phyloP scores from a whole-genome alignment of 2,888 invertebrate species.

The Oscheius sp. region DNA sequence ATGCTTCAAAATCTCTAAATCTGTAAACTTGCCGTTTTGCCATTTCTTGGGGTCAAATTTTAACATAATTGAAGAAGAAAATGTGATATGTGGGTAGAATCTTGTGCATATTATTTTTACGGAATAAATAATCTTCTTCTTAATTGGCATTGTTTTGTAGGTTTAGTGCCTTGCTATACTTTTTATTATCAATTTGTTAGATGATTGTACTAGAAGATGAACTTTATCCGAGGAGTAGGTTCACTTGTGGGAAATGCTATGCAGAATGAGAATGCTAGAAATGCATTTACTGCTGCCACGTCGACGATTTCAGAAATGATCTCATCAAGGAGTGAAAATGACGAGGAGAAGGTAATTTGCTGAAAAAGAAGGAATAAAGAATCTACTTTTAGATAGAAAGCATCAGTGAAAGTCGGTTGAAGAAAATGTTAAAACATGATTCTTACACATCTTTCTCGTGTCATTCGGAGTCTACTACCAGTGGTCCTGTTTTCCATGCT shows the following conservation, averaged over 20 bases:
- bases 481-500: slow-evolving; percentile 26
- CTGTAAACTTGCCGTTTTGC: too few species aligned
- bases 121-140: slow-evolving; percentile 6
- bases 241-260: slow-evolving; percentile 16
- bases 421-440: slow-evolving; percentile 34
- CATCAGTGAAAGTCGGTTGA: slow-evolving; percentile 21
- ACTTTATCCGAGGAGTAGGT: slow-evolving; percentile 12
- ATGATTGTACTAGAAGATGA: too few species aligned
- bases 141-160: not conserved
- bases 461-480: slow-evolving; percentile 25
- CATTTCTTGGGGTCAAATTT: not conserved
- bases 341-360: slow-evolving; percentile 13
- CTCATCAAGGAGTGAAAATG: slow-evolving; percentile 1
- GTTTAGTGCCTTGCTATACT: not conserved
- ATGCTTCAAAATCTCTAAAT: slow-evolving; percentile 27
- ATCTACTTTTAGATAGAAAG: slow-evolving; percentile 20
- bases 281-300: slow-evolving; percentile 20
- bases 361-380: not conserved
- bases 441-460: slow-evolving; percentile 26
- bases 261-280: slow-evolving; percentile 24
- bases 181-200: too few species aligned
- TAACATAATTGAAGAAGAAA: not conserved
- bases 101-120: slow-evolving; percentile 5
- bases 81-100: not conserved
- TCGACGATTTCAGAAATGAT: slow-evolving; percentile 15